These are phyloP conservation scores for Odontomachus brunneus DNA, from an alignment of 1,140 invertebrate species.

Conservation along the genomic window DNA sequence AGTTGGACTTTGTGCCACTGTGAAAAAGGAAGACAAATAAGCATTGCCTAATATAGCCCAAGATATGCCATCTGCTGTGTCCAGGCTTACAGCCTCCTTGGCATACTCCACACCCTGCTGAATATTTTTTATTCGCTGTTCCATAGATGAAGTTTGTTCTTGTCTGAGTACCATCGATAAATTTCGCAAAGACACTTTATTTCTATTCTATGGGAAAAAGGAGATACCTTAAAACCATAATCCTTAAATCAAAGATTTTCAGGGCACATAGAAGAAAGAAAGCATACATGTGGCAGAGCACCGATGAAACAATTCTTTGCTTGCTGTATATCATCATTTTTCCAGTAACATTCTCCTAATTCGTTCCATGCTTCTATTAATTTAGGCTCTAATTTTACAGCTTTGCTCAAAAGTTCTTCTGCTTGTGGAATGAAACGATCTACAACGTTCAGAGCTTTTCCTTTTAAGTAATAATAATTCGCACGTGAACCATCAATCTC, in stretches of 20 bases:
- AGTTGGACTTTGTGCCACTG: constrained; percentile 90
- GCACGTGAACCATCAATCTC: constrained; percentile 87
- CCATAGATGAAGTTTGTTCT: constrained; percentile 85
- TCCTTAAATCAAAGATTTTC: constrained; percentile 11
- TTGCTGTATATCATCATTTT: constrained; percentile 92
- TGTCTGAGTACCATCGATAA: constrained; percentile 94
- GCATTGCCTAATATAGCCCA: constrained; percentile 95
- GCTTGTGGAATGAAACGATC: constrained; percentile 89
- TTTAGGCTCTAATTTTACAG: constrained; percentile 94
- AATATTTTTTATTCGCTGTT: constrained; percentile 89
- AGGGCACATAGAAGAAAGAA: constrained; percentile 29
- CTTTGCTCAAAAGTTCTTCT: constrained; percentile 91
- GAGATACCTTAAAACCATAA: constrained; percentile 33
- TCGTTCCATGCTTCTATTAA: constrained; percentile 95
- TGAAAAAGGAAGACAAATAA: constrained; percentile 93
- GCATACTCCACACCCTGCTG: constrained; percentile 92
- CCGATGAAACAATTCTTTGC: constrained; percentile 95
- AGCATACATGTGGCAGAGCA: constrained; percentile 91
- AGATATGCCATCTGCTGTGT: constrained; percentile 93
- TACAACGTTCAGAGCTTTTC: constrained; percentile 91
- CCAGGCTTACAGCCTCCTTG: constrained; percentile 93
- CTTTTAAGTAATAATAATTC: constrained; percentile 91
- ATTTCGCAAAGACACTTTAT: constrained; percentile 92
- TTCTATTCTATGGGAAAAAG: constrained; percentile 87
- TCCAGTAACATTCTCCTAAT: constrained; percentile 96